Evolutionary conservation across 2,888 invertebrate genomes (phyloP).

Genomic region (Hemithea aestivaria): DNA sequence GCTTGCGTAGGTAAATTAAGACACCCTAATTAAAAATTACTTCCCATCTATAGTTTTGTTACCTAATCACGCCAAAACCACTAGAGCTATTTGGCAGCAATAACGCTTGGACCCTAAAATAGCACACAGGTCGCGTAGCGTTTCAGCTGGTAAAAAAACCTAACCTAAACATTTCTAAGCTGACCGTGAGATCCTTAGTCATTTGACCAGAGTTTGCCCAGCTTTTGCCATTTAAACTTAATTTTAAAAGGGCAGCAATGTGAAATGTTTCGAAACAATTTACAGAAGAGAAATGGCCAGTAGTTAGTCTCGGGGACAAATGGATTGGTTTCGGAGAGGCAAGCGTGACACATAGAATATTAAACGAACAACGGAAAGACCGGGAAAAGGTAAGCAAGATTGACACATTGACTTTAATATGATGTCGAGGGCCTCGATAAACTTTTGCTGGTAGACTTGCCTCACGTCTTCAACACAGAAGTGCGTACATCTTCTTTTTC

Average conservation of each 20-base stretch:
- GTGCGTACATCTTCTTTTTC: too few species aligned
- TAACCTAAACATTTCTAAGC: slow-evolving; percentile 13
- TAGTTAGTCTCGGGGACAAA: slow-evolving; percentile 11
- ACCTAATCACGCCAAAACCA: too few species aligned
- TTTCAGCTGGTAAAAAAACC: too few species aligned
- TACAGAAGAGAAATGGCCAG: slow-evolving; percentile 10
- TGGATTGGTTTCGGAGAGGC: slow-evolving; percentile 10
- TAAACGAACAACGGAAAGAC: slow-evolving; percentile 2
- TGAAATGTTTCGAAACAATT: slow-evolving; percentile 12
- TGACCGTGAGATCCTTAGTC: slow-evolving; percentile 16
- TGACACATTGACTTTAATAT: slow-evolving; percentile 6
- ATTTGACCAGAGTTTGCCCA: slow-evolving; percentile 11
- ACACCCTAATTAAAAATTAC: too few species aligned
- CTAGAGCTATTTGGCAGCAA: too few species aligned
- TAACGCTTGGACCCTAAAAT: too few species aligned
- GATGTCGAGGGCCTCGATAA: slow-evolving; percentile 3
- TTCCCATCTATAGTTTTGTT: too few species aligned
- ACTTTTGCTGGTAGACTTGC: not conserved
- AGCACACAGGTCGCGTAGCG: too few species aligned
- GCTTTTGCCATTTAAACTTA: slow-evolving; percentile 16
- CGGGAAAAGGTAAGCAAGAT: slow-evolving; percentile 12
- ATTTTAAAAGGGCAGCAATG: slow-evolving; percentile 18
- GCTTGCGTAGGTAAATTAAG: too few species aligned
- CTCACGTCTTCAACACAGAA: too few species aligned
- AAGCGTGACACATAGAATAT: slow-evolving; percentile 12